These are phyloP conservation scores for Myiagra hebetior DNA, from an alignment of 2,113 vertebrate genomes.

Conservation along the genomic window DNA sequence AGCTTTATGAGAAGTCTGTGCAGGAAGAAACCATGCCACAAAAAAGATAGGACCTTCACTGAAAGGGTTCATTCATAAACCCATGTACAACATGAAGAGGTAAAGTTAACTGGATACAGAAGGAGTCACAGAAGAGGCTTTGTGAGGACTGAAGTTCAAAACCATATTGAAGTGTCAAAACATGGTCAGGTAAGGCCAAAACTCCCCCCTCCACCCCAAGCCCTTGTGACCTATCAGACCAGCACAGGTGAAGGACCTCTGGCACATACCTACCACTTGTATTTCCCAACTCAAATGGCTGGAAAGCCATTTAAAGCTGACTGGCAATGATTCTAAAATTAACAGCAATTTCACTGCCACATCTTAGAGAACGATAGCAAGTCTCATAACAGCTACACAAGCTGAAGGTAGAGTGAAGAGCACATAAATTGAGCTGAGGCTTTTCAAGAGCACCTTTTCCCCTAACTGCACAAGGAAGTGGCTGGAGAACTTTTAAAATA, in stretches of 20 bases:
- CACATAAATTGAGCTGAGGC: background rate
- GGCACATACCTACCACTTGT: background rate
- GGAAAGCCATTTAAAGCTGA: background rate
- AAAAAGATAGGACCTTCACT: background rate
- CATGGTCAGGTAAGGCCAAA: background rate
- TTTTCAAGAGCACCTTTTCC: background rate
- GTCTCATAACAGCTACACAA: background rate
- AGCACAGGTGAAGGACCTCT: background rate
- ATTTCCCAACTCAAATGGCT: background rate
- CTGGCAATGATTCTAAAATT: background rate
- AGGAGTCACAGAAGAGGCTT: background rate
- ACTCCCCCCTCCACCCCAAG: background rate
- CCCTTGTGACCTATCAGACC: background rate
- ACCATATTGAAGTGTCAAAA: background rate
- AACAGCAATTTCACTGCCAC: background rate
- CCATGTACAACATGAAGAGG: fast-evolving
- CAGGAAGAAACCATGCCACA: background rate
- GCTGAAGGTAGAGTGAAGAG: background rate
- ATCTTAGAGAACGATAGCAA: background rate
- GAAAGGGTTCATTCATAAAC: background rate
- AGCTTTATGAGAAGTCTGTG: background rate
- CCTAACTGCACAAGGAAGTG: background rate
- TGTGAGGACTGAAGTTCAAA: background rate
- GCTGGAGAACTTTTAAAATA: background rate
- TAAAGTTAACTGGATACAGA: background rate